Evolutionary conservation across 2,888 invertebrate species (phyloP).

Genomic region (Argyresthia goedartella): DNA sequence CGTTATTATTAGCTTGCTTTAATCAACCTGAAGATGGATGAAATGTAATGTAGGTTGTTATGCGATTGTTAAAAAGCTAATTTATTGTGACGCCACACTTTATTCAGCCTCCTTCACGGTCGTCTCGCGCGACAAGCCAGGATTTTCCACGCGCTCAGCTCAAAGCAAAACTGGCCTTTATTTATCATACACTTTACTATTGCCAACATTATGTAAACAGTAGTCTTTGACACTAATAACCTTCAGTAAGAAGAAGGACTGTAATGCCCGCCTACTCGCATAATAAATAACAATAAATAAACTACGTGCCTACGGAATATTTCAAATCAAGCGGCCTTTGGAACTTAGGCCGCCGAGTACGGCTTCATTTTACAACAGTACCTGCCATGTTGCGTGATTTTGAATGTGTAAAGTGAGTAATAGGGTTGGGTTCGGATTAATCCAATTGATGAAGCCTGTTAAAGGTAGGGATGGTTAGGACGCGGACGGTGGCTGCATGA

Average conservation of each 20-base stretch:
- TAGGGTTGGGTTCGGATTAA: conserved; percentile 30
- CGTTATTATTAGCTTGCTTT: too few relatives aligned
- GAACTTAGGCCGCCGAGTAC: conserved; percentile 4
- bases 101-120: too few relatives aligned
- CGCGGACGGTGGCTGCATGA: too few relatives aligned
- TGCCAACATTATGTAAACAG: background rate
- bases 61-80: too few relatives aligned
- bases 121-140: too few relatives aligned
- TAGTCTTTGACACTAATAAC: conserved; percentile 9
- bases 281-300: conserved; percentile 16
- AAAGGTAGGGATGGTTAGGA: conserved; percentile 9
- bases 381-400: conserved; percentile 11
- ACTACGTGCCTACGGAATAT: conserved; percentile 19
- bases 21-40: too few relatives aligned
- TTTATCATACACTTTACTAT: too few relatives aligned
- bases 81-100: too few relatives aligned
- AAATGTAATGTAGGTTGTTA: too few relatives aligned
- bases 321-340: conserved; percentile 13
- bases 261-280: conserved; percentile 14
- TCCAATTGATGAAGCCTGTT: conserved; percentile 30
- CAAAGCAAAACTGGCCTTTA: background rate
- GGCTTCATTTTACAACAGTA: conserved; percentile 4
- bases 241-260: conserved; percentile 10
- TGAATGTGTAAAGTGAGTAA: conserved; percentile 10
- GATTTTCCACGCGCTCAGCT: background rate